Conservation (phyloP, 2,888 invertebrate genomes). For the Portevinia maculata region DNA sequence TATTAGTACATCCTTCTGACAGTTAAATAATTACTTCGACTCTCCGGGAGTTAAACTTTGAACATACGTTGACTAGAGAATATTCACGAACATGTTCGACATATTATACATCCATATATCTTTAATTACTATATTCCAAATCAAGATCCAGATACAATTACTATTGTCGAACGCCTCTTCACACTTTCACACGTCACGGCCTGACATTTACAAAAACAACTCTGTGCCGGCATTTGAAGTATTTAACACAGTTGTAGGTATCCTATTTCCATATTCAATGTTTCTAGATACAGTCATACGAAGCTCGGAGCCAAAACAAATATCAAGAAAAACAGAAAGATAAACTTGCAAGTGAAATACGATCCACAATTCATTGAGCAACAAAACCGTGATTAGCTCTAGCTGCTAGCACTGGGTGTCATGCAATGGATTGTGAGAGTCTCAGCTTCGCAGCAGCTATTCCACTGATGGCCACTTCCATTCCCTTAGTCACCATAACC, state of each 20-base stretch:
- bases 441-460: constrained; percentile 22
- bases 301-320: constrained; percentile 63
- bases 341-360: constrained; percentile 25
- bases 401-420: background rate
- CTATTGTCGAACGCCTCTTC: background rate
- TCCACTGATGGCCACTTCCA: constrained; percentile 71
- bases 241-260: constrained; percentile 7
- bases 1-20: background rate
- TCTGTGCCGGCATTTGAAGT: constrained; percentile 6
- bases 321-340: constrained; percentile 39
- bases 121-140: background rate
- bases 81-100: constrained; percentile 9
- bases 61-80: background rate
- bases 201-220: background rate
- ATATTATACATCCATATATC: background rate
- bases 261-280: too few species aligned
- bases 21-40: background rate
- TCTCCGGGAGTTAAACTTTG: background rate
- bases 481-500: constrained; percentile 39
- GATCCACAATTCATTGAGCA: constrained; percentile 62
- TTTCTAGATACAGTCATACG: constrained; percentile 15
- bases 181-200: constrained; percentile 3
- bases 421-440: constrained; percentile 6
- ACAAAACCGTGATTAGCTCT: background rate
- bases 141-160: constrained; percentile 13